Evolutionary conservation across 2,888 invertebrate genomes (phyloP).

Genomic region (Meghimatium bilineatum): DNA sequence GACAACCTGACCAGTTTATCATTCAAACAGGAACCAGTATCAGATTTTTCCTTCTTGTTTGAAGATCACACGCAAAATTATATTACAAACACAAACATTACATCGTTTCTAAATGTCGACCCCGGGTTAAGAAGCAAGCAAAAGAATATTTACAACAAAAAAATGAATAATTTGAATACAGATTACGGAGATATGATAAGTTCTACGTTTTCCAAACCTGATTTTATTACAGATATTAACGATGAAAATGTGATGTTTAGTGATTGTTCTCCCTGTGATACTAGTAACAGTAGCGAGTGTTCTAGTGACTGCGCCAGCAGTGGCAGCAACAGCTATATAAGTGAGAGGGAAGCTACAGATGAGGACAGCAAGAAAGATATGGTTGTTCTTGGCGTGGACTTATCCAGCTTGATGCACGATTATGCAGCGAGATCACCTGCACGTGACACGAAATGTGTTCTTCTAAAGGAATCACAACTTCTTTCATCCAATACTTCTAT

Average conservation of each 20-base stretch:
- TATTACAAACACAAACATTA: background rate
- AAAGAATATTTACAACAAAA: background rate
- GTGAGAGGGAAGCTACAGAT: background rate
- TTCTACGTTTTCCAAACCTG: background rate
- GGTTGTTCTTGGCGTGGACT: slow-evolving; percentile 76
- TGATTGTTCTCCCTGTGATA: background rate
- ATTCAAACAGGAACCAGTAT: background rate
- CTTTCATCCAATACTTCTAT: background rate
- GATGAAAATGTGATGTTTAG: background rate
- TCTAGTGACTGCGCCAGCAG: slow-evolving; percentile 35
- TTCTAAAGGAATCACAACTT: background rate
- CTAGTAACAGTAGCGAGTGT: background rate
- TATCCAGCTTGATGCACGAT: slow-evolving; percentile 71
- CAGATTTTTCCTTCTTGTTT: background rate
- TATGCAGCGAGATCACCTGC: slow-evolving; percentile 58
- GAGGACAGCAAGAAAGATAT: slow-evolving; percentile 60
- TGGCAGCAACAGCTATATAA: slow-evolving; percentile 50
- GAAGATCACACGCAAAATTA: background rate
- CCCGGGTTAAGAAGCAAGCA: slow-evolving; percentile 4
- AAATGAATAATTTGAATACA: background rate
- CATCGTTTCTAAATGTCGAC: slow-evolving; percentile 11
- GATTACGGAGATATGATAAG: background rate
- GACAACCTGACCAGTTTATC: too few relatives aligned
- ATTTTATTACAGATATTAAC: too few relatives aligned
- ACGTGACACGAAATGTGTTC: background rate